phyloP scores from a whole-genome alignment of 2,113 vertebrate species.

The Sinosuthora webbiana region DNA sequence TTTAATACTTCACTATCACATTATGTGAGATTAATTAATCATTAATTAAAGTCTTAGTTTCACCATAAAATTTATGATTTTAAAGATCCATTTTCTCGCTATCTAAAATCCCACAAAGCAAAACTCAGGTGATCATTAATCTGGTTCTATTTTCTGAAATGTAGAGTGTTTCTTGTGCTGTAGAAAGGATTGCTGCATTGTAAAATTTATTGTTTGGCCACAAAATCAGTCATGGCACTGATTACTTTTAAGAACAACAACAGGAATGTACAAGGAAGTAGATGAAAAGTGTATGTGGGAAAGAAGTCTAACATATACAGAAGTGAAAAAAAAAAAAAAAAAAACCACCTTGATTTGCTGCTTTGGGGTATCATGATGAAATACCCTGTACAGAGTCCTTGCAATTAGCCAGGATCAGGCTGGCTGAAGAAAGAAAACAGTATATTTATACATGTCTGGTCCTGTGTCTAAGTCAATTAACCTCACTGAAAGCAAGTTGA shows the following conservation, averaged over 20 bases:
- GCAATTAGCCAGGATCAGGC: not conserved
- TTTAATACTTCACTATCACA: not conserved
- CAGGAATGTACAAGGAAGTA: not conserved
- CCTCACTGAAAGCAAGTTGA: not conserved
- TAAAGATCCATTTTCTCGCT: not conserved
- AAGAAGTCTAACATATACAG: not conserved
- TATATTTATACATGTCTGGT: not conserved
- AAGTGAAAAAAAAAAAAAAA: not conserved
- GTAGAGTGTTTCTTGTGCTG: not conserved
- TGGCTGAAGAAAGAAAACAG: not conserved
- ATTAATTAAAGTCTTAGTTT: not conserved
- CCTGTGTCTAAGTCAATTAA: not conserved
- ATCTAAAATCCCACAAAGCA: not conserved
- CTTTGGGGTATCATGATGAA: not conserved
- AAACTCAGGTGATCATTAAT: not conserved
- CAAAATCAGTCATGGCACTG: not conserved
- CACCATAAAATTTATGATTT: not conserved
- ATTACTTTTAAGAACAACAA: not conserved
- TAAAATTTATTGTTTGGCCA: not conserved
- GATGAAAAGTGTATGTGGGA: not conserved
- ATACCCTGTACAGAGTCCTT: not conserved
- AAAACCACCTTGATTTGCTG: fast-evolving
- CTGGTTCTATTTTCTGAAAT: not conserved
- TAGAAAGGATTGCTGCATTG: not conserved
- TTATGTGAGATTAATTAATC: not conserved